Evolutionary conservation across 2,113 vertebrate species (phyloP).

Genomic region (Anoplopoma fimbria): DNA sequence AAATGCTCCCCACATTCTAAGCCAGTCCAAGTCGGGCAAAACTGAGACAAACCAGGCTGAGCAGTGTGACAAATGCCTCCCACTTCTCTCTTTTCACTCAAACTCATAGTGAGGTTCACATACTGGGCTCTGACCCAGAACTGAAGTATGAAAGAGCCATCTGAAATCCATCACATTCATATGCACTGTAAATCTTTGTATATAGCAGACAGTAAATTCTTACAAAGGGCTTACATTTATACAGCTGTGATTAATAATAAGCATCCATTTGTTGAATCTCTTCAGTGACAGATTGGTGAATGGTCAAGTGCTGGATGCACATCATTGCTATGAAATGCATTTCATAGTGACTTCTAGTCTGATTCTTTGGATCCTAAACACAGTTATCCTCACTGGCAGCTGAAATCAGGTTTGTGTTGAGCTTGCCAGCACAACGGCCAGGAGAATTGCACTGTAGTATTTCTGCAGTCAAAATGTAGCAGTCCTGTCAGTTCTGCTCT

Average conservation of each 20-base stretch:
- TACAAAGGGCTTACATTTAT: conserved; percentile 13
- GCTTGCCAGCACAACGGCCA: conserved; percentile 5
- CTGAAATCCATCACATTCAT: conserved; percentile 54
- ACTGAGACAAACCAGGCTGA: conserved; percentile 58
- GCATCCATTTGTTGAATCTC: conserved; percentile 25
- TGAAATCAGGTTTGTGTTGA: conserved; percentile 33
- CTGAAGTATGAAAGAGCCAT: conserved; percentile 48
- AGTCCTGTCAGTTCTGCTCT: conserved; percentile 33
- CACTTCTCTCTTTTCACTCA: conserved; percentile 42
- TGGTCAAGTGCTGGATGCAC: neutral
- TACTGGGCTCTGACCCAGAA: conserved; percentile 43
- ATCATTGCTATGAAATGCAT: conserved; percentile 26
- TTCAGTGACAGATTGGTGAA: neutral
- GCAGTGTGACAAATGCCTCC: conserved; percentile 53
- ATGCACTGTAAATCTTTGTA: conserved; percentile 10
- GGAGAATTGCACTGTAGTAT: conserved; percentile 34
- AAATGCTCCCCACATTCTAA: conserved; percentile 31
- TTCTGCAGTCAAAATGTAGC: conserved; percentile 36
- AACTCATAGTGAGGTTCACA: conserved; percentile 40
- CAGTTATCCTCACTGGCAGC: conserved; percentile 16
- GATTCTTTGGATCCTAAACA: conserved; percentile 20
- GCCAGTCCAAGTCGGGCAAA: conserved; percentile 15
- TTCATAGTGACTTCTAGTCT: conserved; percentile 21
- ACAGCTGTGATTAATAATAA: conserved; percentile 28
- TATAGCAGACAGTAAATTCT: conserved; percentile 14